Evolutionary conservation across 2,888 invertebrate genomes (phyloP), one percentile per base, ranked within the genome.

Genomic region (Carabus problematicus): DNA sequence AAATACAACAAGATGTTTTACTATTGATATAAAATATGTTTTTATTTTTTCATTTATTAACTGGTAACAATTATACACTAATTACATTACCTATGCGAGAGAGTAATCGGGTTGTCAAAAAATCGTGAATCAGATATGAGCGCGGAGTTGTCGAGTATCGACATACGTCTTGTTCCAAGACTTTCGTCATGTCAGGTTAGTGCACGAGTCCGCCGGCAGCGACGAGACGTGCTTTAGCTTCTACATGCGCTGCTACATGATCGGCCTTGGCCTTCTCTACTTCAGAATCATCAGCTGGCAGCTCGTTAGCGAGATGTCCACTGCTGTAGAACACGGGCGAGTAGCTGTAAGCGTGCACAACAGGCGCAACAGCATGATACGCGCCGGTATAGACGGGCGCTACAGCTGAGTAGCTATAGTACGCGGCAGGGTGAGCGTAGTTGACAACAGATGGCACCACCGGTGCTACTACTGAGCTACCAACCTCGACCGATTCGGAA

Each of bases 221-320:
- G 19, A 52, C 39, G 6, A 67, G 43, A 7, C 58, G 58, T 12
- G 60, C 67, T 19, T 60, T 67, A 29, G 58, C 67, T 52, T 67
- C 52, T 8, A 58, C 14, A 52, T 67, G 67, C 16, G 67, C 67
- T 12, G 60, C 67, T 12, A 19, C 59, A n/a, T 67, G 67, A n/a
- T 47, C 60, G 11, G 52, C 47, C 1, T 14, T 49, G 18, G 67
- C 67, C 49, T 60, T 52, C 9, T 42, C 60, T 3, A 67, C 67
- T 12, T 41, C 67, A 8, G 41, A 18, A 60, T 67, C 67, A 8
- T 67, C 67, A 14, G 59, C 60, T 42, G 67, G 67, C 52, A 67
- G 47, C n/a, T 67, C 67, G 52, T 43, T 60, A 3, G 42, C 67
- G 11, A 47, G 60, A 54, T 67, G 67, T 12, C 67, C 67, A 8